Conservation (phyloP, 2,888 invertebrate genomes). For the Gortyna flavago region DNA sequence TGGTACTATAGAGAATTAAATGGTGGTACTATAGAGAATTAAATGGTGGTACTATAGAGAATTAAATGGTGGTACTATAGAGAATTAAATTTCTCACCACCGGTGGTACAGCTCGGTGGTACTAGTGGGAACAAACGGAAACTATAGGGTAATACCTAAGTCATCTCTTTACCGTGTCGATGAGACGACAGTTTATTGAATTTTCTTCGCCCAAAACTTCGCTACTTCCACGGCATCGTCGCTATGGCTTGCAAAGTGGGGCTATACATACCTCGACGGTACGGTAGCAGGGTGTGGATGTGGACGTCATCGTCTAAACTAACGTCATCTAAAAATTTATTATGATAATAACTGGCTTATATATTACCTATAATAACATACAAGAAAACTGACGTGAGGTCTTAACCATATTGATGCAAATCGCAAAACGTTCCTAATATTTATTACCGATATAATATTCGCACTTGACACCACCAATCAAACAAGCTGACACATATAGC, state of each 20-base stretch:
- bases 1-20: too few relatives aligned
- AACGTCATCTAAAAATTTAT: not conserved
- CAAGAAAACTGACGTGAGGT: slow-evolving; percentile 14
- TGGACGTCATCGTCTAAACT: not conserved
- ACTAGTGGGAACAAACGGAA: too few relatives aligned
- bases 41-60: too few relatives aligned
- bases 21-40: too few relatives aligned
- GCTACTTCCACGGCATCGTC: not conserved
- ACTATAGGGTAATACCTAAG: not conserved
- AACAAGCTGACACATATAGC: slow-evolving; percentile 63
- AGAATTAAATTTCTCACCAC: too few relatives aligned
- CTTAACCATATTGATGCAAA: slow-evolving; percentile 41
- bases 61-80: too few relatives aligned
- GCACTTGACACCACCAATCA: slow-evolving; percentile 60
- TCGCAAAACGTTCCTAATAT: slow-evolving; percentile 24
- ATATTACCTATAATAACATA: not conserved
- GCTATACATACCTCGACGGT: not conserved
- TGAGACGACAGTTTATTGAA: not conserved
- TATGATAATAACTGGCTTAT: not conserved
- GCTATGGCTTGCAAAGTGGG: not conserved
- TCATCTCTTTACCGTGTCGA: not conserved
- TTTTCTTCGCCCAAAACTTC: not conserved
- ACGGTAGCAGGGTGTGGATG: not conserved
- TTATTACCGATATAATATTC: slow-evolving; percentile 57
- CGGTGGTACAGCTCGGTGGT: too few relatives aligned